Evolutionary conservation across 2,888 invertebrate species (phyloP).

Genomic region (Osedax frankpressi): DNA sequence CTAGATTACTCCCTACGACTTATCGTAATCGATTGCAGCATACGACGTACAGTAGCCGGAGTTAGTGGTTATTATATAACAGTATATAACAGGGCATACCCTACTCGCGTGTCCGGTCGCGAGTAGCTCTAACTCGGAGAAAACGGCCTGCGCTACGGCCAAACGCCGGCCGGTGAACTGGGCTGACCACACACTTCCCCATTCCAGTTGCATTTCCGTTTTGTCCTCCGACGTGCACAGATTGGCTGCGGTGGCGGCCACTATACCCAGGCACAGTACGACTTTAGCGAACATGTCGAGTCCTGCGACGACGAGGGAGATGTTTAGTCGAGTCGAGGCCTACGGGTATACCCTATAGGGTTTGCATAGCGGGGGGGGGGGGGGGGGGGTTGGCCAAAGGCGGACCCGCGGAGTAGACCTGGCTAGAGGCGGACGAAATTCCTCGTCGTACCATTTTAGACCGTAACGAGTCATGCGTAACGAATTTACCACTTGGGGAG

Average conservation of each 20-base stretch:
- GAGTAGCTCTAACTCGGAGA: constrained; percentile 23
- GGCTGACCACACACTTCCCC: constrained; percentile 23
- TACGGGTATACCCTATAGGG: too few species aligned
- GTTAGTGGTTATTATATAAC: background rate
- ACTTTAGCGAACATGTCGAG: background rate
- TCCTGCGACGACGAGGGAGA: background rate
- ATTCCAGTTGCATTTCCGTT: constrained; percentile 20
- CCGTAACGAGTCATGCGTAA: too few species aligned
- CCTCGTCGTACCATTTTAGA: too few species aligned
- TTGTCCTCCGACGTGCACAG: constrained; percentile 24
- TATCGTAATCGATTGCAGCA: background rate
- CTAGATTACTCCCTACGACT: background rate
- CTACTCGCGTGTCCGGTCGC: too few species aligned
- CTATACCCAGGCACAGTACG: constrained; percentile 11
- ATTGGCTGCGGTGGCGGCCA: constrained; percentile 10
- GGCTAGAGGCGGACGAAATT: too few species aligned
- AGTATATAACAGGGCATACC: too few species aligned
- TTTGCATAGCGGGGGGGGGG: too few species aligned
- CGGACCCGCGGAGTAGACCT: too few species aligned
- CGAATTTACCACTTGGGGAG: too few species aligned
- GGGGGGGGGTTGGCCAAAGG: too few species aligned
- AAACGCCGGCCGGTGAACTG: constrained; percentile 23
- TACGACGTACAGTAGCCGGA: too few species aligned
- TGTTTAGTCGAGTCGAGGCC: background rate
- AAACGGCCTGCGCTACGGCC: constrained; percentile 22